phyloP scores from a whole-genome alignment of 2,113 vertebrate species.

The Semnornis frantzii region DNA sequence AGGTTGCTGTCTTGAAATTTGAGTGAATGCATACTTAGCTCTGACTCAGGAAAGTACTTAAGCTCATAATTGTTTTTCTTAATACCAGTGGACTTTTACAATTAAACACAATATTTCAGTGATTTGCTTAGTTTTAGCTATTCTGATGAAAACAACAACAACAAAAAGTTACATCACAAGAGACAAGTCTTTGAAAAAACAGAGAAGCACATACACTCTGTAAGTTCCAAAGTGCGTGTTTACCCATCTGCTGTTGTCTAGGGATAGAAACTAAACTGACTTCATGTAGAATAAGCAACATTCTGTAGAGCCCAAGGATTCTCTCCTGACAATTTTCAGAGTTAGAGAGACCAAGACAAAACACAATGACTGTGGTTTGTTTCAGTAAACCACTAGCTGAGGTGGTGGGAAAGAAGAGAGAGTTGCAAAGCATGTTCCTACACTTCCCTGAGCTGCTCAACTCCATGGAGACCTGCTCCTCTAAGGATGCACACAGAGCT shows the following conservation, averaged over 20 bases:
- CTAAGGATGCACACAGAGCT: not conserved
- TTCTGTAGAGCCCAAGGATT: not conserved
- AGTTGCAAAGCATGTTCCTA: not conserved
- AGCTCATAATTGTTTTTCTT: not conserved
- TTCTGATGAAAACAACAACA: not conserved
- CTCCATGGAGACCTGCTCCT: not conserved
- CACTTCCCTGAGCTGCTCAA: not conserved
- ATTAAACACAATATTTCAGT: not conserved
- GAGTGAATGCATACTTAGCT: not conserved
- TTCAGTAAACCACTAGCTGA: not conserved
- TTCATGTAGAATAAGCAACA: not conserved
- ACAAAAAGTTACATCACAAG: not conserved
- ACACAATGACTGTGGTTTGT: accelerated
- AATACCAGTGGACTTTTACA: not conserved
- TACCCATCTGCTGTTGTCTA: not conserved
- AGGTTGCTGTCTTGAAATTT: not conserved
- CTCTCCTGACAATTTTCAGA: conserved; percentile 24
- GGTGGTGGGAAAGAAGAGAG: not conserved
- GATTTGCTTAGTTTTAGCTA: not conserved
- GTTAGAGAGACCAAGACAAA: not conserved
- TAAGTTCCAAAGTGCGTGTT: not conserved
- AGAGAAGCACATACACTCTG: not conserved
- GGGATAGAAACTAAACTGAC: not conserved
- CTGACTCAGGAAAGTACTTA: not conserved
- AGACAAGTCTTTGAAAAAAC: not conserved